Evolutionary conservation across 2,888 invertebrate genomes (phyloP), one percentile per base, ranked within the genome.

Genomic region (Drosophila atripex): DNA sequence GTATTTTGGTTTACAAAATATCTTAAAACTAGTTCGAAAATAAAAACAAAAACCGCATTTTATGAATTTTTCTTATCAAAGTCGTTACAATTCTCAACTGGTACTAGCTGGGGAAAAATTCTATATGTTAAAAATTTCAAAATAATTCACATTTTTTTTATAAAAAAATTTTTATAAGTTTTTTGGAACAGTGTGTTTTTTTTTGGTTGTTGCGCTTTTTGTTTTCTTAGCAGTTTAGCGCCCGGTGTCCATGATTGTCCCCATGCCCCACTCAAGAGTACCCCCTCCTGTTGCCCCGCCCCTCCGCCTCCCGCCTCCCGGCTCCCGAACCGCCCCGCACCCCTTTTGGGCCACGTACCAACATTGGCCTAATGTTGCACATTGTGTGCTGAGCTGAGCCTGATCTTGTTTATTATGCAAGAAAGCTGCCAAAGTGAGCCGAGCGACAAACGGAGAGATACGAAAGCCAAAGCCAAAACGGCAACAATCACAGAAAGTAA

Each of bases 351-450:
- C 87, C 87, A 80, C 78, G 86, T 80, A 80, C 78, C 85, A 86
- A 77, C 85, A 86, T 78, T 87, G 88, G 86, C 77, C 82, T 86
- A 86, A 86, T 82, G 86, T 75, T 82, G 86, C 84, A 88, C 85
- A 84, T 86, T 84, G 85, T 88, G 76, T 82, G 88, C 88, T 68
- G 68, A 43, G 21, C 43, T 43, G 43, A 54, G 64, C 64, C 60
- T 86, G 84, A 88, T 84, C 84, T 88, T 84, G 84, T 84, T 84
- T 84, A 88, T 84, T 84, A 84, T 84, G 84, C 88, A 84, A 84
- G 83, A 88, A 88, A 82, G 86, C 88, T 79, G 86, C 86, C 88
- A 85, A 78, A 84, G 73, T 73, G 65, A 80, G 75, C 55, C 78
- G 59, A 86, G 64, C 73, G 55, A 65, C 75, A 38, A 35, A 63